A percentile compares a stretch with the other conserved stretches of the same genome.
phyloP scores from a whole-genome alignment of 1,140 invertebrate genomes.

The Drosophila trapezifrons region DNA sequence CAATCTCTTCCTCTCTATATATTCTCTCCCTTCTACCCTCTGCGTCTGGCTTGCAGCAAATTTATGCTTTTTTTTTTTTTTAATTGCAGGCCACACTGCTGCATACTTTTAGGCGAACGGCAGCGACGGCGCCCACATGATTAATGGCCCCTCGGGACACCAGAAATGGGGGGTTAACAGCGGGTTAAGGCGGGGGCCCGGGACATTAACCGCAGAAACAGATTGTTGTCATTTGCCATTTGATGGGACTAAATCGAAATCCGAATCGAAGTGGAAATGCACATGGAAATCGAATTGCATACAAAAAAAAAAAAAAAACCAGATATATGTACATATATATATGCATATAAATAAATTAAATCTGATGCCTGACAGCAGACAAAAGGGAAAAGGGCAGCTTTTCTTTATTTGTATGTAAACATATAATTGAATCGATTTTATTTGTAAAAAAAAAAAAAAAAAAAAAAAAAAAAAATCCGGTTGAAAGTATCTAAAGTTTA shows the following conservation, averaged over 20 bases:
- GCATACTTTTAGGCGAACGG: conserved; percentile 59
- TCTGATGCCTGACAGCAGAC: conserved; percentile 40
- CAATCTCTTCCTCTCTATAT: conserved; percentile 26
- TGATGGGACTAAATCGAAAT: conserved; percentile 61
- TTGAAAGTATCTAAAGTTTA: background rate
- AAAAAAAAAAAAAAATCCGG: too few relatives aligned
- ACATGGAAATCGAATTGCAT: conserved; percentile 40
- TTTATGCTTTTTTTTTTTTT: conserved; percentile 67
- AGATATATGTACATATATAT: conserved; percentile 10
- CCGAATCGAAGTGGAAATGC: conserved; percentile 35
- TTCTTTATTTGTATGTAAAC: conserved; percentile 13
- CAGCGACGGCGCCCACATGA: conserved; percentile 55
- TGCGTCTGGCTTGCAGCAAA: conserved; percentile 51
- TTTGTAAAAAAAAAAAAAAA: too few relatives aligned
- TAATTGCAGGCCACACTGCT: conserved; percentile 51
- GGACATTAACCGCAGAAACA: conserved; percentile 57
- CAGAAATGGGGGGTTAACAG: conserved; percentile 6
- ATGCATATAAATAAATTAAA: conserved; percentile 63
- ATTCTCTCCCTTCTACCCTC: background rate
- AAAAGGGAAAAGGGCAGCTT: conserved; percentile 7
- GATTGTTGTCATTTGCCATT: conserved; percentile 76
- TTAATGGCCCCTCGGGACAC: conserved; percentile 53
- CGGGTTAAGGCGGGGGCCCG: background rate
- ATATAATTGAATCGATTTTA: conserved; percentile 23
- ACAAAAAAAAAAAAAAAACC: conserved; percentile 30